Conservation (phyloP, 2,888 invertebrate species). For the Antheraea assamensis region DNA sequence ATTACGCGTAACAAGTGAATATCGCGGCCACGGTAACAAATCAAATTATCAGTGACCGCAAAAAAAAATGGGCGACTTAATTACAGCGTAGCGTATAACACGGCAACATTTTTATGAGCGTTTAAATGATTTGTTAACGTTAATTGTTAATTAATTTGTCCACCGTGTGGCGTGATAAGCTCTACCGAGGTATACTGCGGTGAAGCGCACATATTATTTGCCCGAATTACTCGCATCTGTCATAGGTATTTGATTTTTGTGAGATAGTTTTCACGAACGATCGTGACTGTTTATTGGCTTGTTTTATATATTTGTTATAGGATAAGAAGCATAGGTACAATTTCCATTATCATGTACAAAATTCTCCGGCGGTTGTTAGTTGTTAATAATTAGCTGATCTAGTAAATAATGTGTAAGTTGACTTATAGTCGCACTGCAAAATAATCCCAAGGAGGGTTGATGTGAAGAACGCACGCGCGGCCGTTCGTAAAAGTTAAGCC, state of each 20-base stretch:
- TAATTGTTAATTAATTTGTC: constrained; percentile 6
- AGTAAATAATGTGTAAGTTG: too few relatives aligned
- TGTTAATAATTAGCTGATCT: too few relatives aligned
- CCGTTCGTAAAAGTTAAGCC: too few relatives aligned
- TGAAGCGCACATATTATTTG: neutral
- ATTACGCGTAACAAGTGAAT: neutral
- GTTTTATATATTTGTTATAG: too few relatives aligned
- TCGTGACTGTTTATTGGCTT: neutral
- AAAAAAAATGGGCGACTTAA: neutral
- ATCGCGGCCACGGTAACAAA: constrained; percentile 2
- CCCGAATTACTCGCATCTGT: neutral
- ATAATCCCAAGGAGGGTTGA: too few relatives aligned
- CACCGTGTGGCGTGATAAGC: neutral
- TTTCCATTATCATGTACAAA: too few relatives aligned
- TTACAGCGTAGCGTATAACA: neutral
- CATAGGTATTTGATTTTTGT: neutral
- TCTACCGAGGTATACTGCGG: neutral
- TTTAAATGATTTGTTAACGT: neutral
- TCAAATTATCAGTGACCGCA: neutral
- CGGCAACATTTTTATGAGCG: neutral
- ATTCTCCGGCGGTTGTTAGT: too few relatives aligned
- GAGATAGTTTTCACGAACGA: neutral
- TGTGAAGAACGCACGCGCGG: too few relatives aligned
- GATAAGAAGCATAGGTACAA: too few relatives aligned
- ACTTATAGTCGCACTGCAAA: too few relatives aligned